Evolutionary conservation across 2,797 vertebrate species (phyloP).

Genomic region (Saguinus oedipus): DNA sequence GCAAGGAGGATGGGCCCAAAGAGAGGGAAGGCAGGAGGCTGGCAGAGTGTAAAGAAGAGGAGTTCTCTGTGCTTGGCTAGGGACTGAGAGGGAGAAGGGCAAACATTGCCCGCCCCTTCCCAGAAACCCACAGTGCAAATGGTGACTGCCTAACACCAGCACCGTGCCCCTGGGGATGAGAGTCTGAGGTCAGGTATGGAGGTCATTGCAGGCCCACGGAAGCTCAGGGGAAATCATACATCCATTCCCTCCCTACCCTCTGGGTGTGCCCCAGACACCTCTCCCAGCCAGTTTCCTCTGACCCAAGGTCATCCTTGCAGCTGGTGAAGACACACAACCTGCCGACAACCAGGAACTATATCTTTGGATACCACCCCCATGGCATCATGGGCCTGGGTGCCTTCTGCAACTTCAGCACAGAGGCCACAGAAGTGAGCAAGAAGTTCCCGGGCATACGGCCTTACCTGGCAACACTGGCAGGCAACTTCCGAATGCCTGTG

Average conservation of each 20-base stretch:
- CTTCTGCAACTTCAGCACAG: conserved; percentile 98
- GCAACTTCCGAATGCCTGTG: conserved; percentile 95
- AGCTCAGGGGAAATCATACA: no score
- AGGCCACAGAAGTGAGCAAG: conserved; percentile 95
- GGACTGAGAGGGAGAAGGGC: neutral
- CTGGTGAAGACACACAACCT: conserved; percentile 97
- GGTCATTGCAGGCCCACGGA: neutral
- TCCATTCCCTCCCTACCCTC: neutral
- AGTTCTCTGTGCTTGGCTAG: neutral
- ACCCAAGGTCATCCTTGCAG: conserved; percentile 81
- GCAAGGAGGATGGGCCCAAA: neutral
- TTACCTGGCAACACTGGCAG: conserved; percentile 94
- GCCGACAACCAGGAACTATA: conserved; percentile 95
- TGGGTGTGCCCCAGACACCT: neutral
- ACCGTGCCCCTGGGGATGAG: neutral
- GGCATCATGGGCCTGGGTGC: conserved; percentile 96
- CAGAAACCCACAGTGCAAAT: neutral
- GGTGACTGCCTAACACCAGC: neutral
- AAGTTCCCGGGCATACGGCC: conserved; percentile 96
- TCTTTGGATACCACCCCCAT: conserved; percentile 97
- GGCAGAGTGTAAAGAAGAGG: neutral
- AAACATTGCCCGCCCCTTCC: neutral
- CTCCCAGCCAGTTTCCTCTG: neutral
- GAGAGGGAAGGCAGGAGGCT: neutral
- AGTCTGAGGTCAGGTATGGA: neutral